A percentile compares a stretch with the other conserved stretches of the same genome.
Evolutionary conservation across 2,797 vertebrate species (phyloP).

Genomic region (Melopsittacus undulatus): DNA sequence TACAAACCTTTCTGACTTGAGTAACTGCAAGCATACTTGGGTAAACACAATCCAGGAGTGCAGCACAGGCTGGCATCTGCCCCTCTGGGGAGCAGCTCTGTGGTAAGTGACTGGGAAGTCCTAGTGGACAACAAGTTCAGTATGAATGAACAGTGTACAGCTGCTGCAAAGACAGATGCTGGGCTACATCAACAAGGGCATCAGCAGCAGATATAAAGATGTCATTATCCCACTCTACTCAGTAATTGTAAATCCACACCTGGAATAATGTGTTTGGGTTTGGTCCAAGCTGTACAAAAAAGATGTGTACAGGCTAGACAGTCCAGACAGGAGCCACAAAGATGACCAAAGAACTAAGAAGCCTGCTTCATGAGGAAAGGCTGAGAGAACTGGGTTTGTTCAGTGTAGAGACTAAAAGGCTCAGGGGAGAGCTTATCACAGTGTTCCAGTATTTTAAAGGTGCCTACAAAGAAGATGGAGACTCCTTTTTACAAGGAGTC

Average conservation of each 20-base stretch:
- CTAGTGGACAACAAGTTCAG: not conserved
- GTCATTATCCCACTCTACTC: not conserved
- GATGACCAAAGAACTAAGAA: not conserved
- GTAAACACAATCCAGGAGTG: not conserved
- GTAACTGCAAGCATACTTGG: not conserved
- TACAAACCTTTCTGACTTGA: not conserved
- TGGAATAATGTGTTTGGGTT: not conserved
- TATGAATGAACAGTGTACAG: not conserved
- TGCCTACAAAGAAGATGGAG: not conserved
- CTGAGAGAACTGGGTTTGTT: not conserved
- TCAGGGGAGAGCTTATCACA: not conserved
- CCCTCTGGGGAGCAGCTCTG: not conserved
- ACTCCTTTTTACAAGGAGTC: not conserved
- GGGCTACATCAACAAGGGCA: not conserved
- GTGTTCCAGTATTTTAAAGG: not conserved
- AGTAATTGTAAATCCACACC: not conserved
- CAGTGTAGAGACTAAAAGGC: not conserved
- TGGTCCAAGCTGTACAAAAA: not conserved
- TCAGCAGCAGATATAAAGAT: not conserved
- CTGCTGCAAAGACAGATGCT: not conserved
- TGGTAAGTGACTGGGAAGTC: not conserved
- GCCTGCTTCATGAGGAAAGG: not conserved
- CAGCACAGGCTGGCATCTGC: not conserved
- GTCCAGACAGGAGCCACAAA: not conserved
- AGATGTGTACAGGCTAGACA: not conserved